Evolutionary conservation across 2,113 vertebrate species (phyloP).

Genomic region (Aegotheles bennettii): DNA sequence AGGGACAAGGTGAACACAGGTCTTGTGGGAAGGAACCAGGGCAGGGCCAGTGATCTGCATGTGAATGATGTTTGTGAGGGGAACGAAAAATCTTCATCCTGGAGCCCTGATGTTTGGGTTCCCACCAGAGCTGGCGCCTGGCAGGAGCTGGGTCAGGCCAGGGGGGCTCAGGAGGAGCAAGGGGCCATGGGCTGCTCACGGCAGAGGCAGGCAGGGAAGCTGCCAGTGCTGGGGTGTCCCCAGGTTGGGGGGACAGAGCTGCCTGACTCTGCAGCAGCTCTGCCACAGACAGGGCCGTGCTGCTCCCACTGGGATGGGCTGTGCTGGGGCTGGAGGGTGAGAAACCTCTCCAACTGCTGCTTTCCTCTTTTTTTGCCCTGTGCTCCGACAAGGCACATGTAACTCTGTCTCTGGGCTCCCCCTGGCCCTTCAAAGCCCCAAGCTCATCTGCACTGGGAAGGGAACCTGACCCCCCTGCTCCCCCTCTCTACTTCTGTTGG

Average conservation of each 20-base stretch:
- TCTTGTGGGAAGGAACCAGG: neutral
- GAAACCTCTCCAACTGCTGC: neutral
- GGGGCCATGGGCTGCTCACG: accelerated
- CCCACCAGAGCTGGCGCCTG: neutral
- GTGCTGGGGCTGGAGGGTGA: neutral
- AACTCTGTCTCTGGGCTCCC: neutral
- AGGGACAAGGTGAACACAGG: neutral
- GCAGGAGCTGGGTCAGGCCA: neutral
- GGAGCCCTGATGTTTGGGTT: neutral
- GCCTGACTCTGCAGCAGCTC: accelerated
- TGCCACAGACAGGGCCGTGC: neutral
- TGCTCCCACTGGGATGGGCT: neutral
- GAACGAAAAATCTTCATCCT: neutral
- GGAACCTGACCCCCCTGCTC: neutral
- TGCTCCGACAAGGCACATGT: neutral
- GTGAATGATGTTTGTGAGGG: accelerated
- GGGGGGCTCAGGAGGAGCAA: accelerated
- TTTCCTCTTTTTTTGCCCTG: accelerated
- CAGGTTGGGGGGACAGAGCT: accelerated
- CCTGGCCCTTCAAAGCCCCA: neutral
- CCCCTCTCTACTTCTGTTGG: neutral
- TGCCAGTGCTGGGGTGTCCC: neutral
- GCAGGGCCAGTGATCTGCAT: neutral
- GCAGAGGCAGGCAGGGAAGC: neutral
- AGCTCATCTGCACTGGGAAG: accelerated